Percentiles rank a stretch among this genome's conserved stretches.
These are phyloP conservation scores for Holotrichia oblita DNA, from an alignment of 1,140 invertebrate genomes.

Conservation along the genomic window DNA sequence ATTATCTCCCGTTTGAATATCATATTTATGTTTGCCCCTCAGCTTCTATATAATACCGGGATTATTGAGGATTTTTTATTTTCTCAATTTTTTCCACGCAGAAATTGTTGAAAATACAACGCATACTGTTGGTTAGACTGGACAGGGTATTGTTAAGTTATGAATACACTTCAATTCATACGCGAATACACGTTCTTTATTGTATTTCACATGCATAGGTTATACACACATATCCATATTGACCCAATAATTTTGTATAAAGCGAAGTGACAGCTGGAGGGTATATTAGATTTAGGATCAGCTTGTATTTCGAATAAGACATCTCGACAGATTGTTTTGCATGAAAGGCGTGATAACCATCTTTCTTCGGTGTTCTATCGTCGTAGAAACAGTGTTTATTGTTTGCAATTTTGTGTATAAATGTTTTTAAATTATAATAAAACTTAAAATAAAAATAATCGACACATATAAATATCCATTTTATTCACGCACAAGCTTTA, in stretches of 20 bases:
- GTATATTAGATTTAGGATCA: neutral
- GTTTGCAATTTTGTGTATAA: no score
- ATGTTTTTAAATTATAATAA: no score
- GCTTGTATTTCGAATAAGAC: neutral
- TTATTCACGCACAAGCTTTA: no score
- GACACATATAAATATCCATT: no score
- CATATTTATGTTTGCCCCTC: conserved; percentile 16
- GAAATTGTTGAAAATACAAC: neutral
- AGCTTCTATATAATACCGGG: conserved; percentile 29
- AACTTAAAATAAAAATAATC: no score
- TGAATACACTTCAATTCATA: neutral
- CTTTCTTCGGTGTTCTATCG: no score
- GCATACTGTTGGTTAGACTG: neutral
- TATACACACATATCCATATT: neutral
- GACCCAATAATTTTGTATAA: conserved; percentile 24
- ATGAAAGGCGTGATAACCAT: neutral
- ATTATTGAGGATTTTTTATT: conserved; percentile 24
- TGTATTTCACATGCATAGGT: neutral
- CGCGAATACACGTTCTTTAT: neutral
- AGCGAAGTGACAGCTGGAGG: neutral
- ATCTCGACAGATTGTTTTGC: conserved; percentile 19
- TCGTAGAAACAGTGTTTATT: no score
- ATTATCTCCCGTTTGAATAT: conserved; percentile 21
- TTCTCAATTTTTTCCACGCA: neutral
- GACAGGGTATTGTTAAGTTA: neutral